Base-by-base conservation (phyloP, 2,113 vertebrate genomes). In the Illadopsis cleaveri region DNA sequence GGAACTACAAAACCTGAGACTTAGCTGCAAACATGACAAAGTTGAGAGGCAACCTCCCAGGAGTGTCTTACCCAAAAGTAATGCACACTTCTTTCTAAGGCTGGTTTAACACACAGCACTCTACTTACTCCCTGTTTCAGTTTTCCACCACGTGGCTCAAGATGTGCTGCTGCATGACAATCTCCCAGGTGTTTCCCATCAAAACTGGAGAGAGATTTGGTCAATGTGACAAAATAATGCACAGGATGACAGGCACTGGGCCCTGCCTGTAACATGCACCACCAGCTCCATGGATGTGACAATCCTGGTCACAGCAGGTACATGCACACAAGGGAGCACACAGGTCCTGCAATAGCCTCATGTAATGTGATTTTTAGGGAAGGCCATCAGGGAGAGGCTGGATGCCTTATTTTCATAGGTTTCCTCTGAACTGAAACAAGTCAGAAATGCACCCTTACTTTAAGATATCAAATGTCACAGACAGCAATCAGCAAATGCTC, bases 281-380 rank as follows among this genome's bases (percentile, higher is more conserved):
- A 4, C 5, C 0, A 3, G 35, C 9, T 48, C 47, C 28, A 4
- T 6, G 2, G 3, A 4, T 1, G 38, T 35, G 61, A 58, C 12
- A 21, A 7, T 50, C 12, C 54, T 0, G 0, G 11, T 61, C 68
- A 48, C 0, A 48, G 56, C 8, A 18, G 50, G 8, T 38, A 70
- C 10, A 16, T 5, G 76, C n/a, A n/a, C 0, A 5, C 11, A 5
- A 4, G 0, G 8, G 42, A 77, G 68, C 64, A 27, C 0, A 0
- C 1, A 4, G 6, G 6, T 33, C 44, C 75, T 89, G 47, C 27
- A 19, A 24, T 0, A 53, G 16, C 44, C 31, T 12, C 0, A 2
- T 11, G 28, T 3, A 45, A 68, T 0, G 19, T 15, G 70, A 3
- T 2, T 53, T 72, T 72, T n/a, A 79, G 40, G 45, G 30, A 80